Evolutionary conservation across 2,888 invertebrate species (phyloP).

Genomic region (Schrankia costaestrigalis): DNA sequence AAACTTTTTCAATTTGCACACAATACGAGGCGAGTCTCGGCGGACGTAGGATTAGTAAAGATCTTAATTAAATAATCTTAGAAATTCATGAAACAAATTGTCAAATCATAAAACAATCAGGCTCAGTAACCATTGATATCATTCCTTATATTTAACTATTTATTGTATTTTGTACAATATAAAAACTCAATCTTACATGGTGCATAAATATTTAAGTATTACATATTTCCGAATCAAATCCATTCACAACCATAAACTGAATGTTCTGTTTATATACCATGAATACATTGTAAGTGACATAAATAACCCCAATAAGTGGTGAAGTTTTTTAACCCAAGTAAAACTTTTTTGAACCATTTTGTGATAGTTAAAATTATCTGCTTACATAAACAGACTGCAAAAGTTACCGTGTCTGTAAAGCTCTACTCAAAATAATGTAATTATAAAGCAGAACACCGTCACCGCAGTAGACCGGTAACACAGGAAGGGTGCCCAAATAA

Average conservation of each 20-base stretch:
- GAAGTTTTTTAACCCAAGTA: no score
- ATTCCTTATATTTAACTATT: neutral
- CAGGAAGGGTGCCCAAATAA: slow-evolving; percentile 38
- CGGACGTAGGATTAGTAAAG: slow-evolving; percentile 50
- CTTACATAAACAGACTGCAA: no score
- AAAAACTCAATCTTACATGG: no score
- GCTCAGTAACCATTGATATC: neutral
- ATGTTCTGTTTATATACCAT: no score
- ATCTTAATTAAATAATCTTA: slow-evolving; percentile 59
- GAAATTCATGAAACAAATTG: slow-evolving; percentile 36
- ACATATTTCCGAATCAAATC: no score
- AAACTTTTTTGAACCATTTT: no score
- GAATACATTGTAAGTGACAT: no score
- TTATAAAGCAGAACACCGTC: slow-evolving; percentile 3
- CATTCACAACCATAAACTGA: no score
- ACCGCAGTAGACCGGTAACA: slow-evolving; percentile 16
- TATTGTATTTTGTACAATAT: neutral
- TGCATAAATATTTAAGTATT: no score
- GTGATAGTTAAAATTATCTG: no score
- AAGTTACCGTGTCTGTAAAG: no score
- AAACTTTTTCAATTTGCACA: slow-evolving; percentile 75
- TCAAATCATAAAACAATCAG: slow-evolving; percentile 15
- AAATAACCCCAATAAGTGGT: no score
- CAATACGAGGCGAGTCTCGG: slow-evolving; percentile 55
- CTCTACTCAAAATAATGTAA: neutral